Base-by-base conservation (phyloP, 2,888 invertebrate species). In the Steinernema carpocapsae region DNA sequence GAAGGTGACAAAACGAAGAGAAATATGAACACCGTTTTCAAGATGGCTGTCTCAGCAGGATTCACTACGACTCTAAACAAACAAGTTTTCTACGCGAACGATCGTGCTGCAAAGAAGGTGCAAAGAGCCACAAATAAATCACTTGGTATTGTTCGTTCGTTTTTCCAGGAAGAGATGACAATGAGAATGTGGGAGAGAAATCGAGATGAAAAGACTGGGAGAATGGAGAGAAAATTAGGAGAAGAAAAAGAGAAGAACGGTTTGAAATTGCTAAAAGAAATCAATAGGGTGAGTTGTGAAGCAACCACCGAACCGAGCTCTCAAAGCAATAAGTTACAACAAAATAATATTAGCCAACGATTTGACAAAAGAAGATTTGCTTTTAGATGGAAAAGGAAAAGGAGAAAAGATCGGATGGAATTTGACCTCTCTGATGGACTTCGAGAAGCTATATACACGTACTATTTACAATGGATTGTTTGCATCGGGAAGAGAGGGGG, bases 381-480 rank as follows among this genome's bases (percentile, higher is more conserved):
- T n/a, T 2, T 48, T 19, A 48, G 24, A 24, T 22, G 26, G 26
- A 26, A 56, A 14, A 32, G 26, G 64, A 29, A n/a, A 32, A 14
- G 6, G 12, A 64, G 29, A 64, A 32, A 29, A 4, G 29, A 26
- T 17, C 17, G 32, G 48, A 48, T n/a, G 17, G n/a, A 48, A n/a
- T 6, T n/a, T 3, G 64, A 29, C 32, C 64, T 64, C 64, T 64
- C 64, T 29, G 29, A 14, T 64, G 24, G 64, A 29, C 26, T 64
- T 26, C 17, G 29, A 32, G 24, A 24, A 24, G 19, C 64, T 64
- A 64, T 64, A n/a, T 64, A 64, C 64, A 64, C 64, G 29, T 64
- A 64, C 64, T 64, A 64, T 32, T 29, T 64, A 64, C 64, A 64
- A 64, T 26, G 64, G 64, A 64, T 64, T 64, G 64, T 64, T 64